These are phyloP conservation scores for Cryptocephalus moraei DNA, from an alignment of 2,888 invertebrate genomes.

Conservation along the genomic window DNA sequence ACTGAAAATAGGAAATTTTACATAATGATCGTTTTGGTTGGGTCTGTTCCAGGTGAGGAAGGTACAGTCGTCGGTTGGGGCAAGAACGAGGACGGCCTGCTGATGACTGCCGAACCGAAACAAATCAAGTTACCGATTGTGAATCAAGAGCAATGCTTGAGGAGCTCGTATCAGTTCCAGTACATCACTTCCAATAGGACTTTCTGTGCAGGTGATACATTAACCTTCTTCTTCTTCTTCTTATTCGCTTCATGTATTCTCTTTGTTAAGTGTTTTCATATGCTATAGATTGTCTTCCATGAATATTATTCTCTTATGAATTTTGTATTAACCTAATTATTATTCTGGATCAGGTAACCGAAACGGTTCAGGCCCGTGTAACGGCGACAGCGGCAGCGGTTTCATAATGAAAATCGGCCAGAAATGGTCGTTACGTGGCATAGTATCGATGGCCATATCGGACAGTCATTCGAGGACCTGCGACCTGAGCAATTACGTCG, in stretches of 20 bases:
- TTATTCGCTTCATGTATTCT: no score
- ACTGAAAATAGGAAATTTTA: no score
- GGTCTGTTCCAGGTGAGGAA: conserved; percentile 8
- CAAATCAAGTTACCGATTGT: conserved; percentile 46
- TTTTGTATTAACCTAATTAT: no score
- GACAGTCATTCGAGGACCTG: conserved; percentile 23
- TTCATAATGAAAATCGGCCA: conserved; percentile 39
- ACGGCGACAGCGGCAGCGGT: conserved; percentile 42
- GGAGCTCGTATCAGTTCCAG: conserved; percentile 37
- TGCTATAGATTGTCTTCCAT: no score
- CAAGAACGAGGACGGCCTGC: conserved; percentile 39
- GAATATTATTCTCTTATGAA: no score
- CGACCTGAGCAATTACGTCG: conserved; percentile 31
- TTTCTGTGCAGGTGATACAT: conserved; percentile 48
- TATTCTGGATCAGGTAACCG: not conserved
- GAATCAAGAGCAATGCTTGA: conserved; percentile 45
- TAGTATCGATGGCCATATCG: conserved; percentile 40
- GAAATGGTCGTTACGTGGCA: conserved; percentile 41
- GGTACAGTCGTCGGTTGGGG: conserved; percentile 41
- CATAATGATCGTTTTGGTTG: no score
- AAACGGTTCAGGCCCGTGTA: conserved; percentile 33
- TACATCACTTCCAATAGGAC: conserved; percentile 40
- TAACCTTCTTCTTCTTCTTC: no score
- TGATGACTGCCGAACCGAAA: conserved; percentile 42
- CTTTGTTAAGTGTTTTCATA: no score